phyloP scores from a whole-genome alignment of 2,888 invertebrate genomes.

The Dinocampus coccinellae region DNA sequence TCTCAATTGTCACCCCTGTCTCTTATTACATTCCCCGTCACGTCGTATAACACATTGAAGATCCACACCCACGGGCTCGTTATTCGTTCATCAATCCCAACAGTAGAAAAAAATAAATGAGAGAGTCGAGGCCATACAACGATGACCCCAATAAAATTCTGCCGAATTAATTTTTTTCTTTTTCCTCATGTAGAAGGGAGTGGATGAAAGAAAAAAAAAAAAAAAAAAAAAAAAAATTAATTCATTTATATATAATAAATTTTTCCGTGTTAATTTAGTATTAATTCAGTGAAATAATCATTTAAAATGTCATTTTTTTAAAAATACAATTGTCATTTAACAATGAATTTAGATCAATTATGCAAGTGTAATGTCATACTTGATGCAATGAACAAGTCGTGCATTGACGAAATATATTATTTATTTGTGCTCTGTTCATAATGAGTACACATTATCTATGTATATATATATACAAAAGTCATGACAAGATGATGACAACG shows the following conservation, averaged over 20 bases:
- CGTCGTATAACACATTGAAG: constrained; percentile 1
- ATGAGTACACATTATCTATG: neutral
- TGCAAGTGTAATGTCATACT: constrained; percentile 55
- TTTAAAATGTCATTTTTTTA: constrained; percentile 55
- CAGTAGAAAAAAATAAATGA: neutral
- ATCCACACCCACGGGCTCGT: constrained; percentile 29
- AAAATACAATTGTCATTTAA: constrained; percentile 56
- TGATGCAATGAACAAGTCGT: constrained; percentile 30
- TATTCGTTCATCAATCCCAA: constrained; percentile 17
- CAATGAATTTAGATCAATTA: constrained; percentile 64
- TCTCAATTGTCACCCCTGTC: neutral
- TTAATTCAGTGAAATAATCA: neutral
- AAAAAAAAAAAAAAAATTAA: constrained; percentile 6
- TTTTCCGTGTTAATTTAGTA: neutral
- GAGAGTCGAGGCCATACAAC: constrained; percentile 20
- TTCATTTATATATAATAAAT: too few relatives aligned
- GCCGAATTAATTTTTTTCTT: neutral
- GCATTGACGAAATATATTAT: neutral
- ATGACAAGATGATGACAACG: constrained; percentile 17
- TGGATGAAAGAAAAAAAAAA: neutral
- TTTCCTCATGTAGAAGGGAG: too few relatives aligned
- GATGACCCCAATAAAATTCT: neutral
- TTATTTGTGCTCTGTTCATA: neutral
- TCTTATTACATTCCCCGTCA: neutral
- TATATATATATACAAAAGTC: neutral